Percentiles rank a stretch among this genome's conserved stretches.
These are phyloP conservation scores for Sebastes schlegelii DNA, from an alignment of 2,113 vertebrate genomes.

Conservation along the genomic window DNA sequence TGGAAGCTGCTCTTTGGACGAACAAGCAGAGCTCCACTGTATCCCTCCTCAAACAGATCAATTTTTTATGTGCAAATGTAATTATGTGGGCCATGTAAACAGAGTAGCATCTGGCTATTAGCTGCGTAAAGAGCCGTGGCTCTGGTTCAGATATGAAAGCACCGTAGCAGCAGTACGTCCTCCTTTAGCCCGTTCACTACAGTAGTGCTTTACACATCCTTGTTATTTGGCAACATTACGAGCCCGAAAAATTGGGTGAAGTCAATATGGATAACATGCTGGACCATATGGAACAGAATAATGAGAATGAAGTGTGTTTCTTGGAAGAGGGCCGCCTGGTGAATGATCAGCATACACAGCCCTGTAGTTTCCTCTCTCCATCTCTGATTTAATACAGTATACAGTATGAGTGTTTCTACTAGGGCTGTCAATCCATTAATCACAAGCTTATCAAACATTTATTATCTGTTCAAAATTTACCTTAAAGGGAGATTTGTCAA, in stretches of 20 bases:
- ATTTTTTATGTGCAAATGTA: slow-evolving; percentile 18
- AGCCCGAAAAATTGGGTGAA: slow-evolving; percentile 6
- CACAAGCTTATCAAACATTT: too few relatives aligned
- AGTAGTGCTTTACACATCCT: neutral
- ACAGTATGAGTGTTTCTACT: neutral
- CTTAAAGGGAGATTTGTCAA: too few relatives aligned
- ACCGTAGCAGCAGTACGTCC: neutral
- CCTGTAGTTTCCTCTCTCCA: neutral
- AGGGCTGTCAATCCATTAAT: too few relatives aligned
- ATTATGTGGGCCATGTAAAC: slow-evolving; percentile 23
- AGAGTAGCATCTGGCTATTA: slow-evolving; percentile 35
- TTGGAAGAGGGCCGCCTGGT: neutral
- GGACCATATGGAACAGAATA: slow-evolving; percentile 13
- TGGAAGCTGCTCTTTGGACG: neutral
- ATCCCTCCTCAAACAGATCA: neutral
- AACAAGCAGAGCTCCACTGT: neutral
- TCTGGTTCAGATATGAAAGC: slow-evolving; percentile 16
- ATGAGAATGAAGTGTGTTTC: slow-evolving; percentile 24
- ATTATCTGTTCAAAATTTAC: too few relatives aligned
- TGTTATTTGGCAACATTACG: slow-evolving; percentile 9
- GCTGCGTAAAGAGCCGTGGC: slow-evolving; percentile 1
- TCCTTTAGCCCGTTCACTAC: neutral
- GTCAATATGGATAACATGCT: slow-evolving; percentile 24
- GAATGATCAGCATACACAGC: slow-evolving; percentile 1
- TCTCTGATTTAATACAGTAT: neutral